Base-by-base conservation (phyloP, 2,797 vertebrate species). In the Phoebastria nigripes region DNA sequence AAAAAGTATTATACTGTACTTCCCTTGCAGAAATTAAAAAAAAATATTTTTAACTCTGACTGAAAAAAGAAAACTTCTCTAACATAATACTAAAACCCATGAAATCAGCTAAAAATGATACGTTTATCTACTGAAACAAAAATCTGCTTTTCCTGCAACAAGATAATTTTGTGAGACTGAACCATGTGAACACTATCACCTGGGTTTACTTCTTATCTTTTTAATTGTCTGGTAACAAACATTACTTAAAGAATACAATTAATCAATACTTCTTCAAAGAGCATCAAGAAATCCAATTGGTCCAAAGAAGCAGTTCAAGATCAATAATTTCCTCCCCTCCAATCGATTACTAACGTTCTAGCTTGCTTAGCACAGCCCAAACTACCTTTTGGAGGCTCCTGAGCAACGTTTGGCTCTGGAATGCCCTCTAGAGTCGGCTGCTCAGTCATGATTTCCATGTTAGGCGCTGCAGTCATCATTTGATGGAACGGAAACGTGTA, bases 351-450 rank as follows among this genome's bases (percentile, higher is more conserved):
- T 15, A 15, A 33, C 1, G 4, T 26, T 89, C 58, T 29, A 62
- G 25, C 24, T 76, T 11, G 21, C 33, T 66, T 8, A 39, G 9
- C 52, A 44, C 15, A 76, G 47, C 51, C 37, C n/a, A 61, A 66
- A 16, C 39, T 97, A 98, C 98, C 98, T 98, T 96, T 97, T 6
- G 70, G 84, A 41, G 97, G 96, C 71, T 98, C 98, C 77, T 96
- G 97, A 55, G 93, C 95, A 72, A 97, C 39, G 28, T 91, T 80
- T 70, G 96, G 74, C n/a, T 96, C 94, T 52, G 97, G 94, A 74
- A 83, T 73, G 70, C 94, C 98, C 52, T 94, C 95, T 47, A 89
- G 92, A 82, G 77, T 35, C 4, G 91, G 97, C 73, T 97, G 97
- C 79, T 98, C 97, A 6, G 86, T 82, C 76, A 80, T 59, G 41